Percentiles rank a stretch among this genome's conserved stretches.
Evolutionary conservation across 2,888 invertebrate genomes (phyloP).

Genomic region (Drosophila nigritarsus): DNA sequence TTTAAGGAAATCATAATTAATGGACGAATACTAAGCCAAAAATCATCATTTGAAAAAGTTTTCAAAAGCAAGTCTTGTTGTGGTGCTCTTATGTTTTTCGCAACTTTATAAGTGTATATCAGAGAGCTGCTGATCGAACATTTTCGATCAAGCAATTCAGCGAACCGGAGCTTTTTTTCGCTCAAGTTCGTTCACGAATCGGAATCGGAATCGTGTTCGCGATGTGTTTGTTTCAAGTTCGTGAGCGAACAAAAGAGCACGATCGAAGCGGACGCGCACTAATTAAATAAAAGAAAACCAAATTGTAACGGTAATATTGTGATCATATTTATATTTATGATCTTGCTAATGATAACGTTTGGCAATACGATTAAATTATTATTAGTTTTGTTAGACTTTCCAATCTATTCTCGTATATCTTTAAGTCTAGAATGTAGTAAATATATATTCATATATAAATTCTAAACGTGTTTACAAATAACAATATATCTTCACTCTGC

Average conservation of each 20-base stretch:
- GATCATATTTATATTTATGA: not conserved
- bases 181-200: not conserved
- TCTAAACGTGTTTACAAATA: not conserved
- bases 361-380: not conserved
- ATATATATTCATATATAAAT: not conserved
- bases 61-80: not conserved
- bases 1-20: not conserved
- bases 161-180: not conserved
- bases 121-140: not conserved
- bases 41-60: not conserved
- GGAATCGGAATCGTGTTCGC: not conserved
- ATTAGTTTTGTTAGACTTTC: not conserved
- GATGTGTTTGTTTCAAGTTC: not conserved
- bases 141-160: not conserved
- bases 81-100: too few species aligned
- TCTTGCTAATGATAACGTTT: not conserved
- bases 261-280: not conserved
- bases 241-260: not conserved
- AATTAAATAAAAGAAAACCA: not conserved
- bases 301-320: not conserved
- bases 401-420: not conserved
- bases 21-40: not conserved
- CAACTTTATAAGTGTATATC: not conserved
- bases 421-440: not conserved
- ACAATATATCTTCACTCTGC: constrained; percentile 82